A percentile compares a stretch with the other conserved stretches of the same genome.
Conservation (phyloP, 2,888 invertebrate species). For the Rhagophthalmus giganteus region DNA sequence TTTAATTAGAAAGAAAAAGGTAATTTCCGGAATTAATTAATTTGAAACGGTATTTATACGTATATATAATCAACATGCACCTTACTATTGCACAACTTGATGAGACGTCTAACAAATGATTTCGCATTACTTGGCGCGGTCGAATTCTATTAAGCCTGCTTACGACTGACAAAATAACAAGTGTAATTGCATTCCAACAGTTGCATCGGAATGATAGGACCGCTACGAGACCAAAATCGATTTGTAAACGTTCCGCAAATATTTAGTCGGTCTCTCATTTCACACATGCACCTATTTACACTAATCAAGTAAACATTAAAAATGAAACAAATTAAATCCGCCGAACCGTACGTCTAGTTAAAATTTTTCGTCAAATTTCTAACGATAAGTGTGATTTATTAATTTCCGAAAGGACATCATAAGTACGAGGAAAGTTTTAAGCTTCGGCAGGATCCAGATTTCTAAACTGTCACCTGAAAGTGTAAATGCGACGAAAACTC, state of each 20-base stretch:
- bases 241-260: conserved; percentile 42
- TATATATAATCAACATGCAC: no score
- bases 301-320: conserved; percentile 9
- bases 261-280: conserved; percentile 33
- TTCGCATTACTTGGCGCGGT: conserved; percentile 14
- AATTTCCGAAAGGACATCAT: conserved; percentile 12
- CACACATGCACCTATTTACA: conserved; percentile 23
- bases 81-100: no score
- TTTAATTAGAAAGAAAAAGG: no score
- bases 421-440: conserved; percentile 22
- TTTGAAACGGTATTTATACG: no score
- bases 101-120: not conserved
- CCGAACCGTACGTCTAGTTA: conserved; percentile 3
- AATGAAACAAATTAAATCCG: conserved; percentile 5
- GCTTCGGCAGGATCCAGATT: conserved; percentile 27
- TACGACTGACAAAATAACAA: conserved; percentile 35
- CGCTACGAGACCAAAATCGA: conserved; percentile 32
- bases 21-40: no score
- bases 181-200: conserved; percentile 39
- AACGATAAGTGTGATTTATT: conserved; percentile 11
- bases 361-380: not conserved
- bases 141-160: conserved; percentile 30
- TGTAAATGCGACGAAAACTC: conserved; percentile 36
- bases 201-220: conserved; percentile 28
- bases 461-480: conserved; percentile 36